These are phyloP conservation scores for Pterocles orientalis DNA, from an alignment of 2,113 vertebrate species.

Conservation along the genomic window DNA sequence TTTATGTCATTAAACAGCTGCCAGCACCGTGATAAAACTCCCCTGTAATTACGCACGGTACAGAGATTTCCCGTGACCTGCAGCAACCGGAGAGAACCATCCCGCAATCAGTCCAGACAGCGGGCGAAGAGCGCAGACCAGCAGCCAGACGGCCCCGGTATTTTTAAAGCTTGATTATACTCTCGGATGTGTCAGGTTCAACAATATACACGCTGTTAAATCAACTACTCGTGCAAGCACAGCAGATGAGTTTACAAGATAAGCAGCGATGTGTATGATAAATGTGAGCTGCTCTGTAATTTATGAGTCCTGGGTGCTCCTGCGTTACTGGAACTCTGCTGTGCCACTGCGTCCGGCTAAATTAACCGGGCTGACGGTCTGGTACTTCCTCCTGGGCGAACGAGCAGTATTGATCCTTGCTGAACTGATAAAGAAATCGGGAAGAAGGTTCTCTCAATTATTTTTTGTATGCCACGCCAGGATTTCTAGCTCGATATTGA, in stretches of 20 bases:
- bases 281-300: slow-evolving; percentile 57
- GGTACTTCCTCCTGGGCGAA: neutral
- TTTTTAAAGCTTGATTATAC: slow-evolving; percentile 42
- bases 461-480: neutral
- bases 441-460: neutral
- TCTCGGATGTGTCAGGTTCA: slow-evolving; percentile 59
- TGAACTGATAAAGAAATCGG: neutral
- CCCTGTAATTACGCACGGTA: rapidly evolving
- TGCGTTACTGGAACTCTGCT: neutral
- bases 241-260: slow-evolving; percentile 68
- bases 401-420: neutral
- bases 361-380: neutral
- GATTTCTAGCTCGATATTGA: neutral
- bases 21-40: neutral
- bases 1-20: slow-evolving; percentile 3
- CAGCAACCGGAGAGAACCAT: neutral
- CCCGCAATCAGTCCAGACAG: neutral
- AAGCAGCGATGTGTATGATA: slow-evolving; percentile 61
- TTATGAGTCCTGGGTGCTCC: neutral
- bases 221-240: slow-evolving; percentile 59
- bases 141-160: neutral
- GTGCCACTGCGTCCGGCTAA: rapidly evolving
- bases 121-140: neutral
- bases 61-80: neutral
- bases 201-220: slow-evolving; percentile 65